Base-by-base conservation (phyloP, 1,140 invertebrate species). In the Ostrea denselamellosa region DNA sequence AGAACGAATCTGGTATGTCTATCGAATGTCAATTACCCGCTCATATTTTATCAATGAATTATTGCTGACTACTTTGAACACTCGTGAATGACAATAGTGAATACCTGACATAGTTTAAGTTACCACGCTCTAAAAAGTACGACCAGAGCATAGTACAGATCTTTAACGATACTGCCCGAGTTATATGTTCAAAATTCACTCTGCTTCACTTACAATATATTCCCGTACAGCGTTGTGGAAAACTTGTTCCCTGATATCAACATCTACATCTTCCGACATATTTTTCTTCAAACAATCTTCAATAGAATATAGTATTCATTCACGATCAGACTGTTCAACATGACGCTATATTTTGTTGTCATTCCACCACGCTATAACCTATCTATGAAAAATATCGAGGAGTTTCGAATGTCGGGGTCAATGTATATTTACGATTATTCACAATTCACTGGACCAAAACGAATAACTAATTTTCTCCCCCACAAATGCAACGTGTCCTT, bases 221-320 rank as follows among this genome's bases (percentile, higher is more conserved):
- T 98, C 98, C 89, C 98, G 96, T 88, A 98, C 97, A 93, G 97
- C 98, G 93, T 98, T 98, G 95, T 98, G 97, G 95, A 98, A 98
- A 52, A 89, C 88, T 86, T 91, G 89, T 86, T 93, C 92, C 68
- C 91, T 86, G 22, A 88, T 85, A 83, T 93, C 90, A 25, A 91
- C 91, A 54, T 83, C 82, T 83, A 83, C 82, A 89, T 91, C 91
- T 77, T 90, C 86, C n/a, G 81, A 83, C 58, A 65, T 65, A 56
- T 62, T 28, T 87, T 52, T 54, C 34, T 62, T 83, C 82, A 83
- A 83, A 86, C n/a, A 86, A 44, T 77, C 52, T 86, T 28, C 7
- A 77, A 22, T 54, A 54, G 17, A 65, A 81, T n/a, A 54, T 53
- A 28, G 28, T 28, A 53, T 54, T 77, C 44, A 44, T 65, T 77